Conservation (phyloP, 2,888 invertebrate genomes). For the Andrena bicolor region DNA sequence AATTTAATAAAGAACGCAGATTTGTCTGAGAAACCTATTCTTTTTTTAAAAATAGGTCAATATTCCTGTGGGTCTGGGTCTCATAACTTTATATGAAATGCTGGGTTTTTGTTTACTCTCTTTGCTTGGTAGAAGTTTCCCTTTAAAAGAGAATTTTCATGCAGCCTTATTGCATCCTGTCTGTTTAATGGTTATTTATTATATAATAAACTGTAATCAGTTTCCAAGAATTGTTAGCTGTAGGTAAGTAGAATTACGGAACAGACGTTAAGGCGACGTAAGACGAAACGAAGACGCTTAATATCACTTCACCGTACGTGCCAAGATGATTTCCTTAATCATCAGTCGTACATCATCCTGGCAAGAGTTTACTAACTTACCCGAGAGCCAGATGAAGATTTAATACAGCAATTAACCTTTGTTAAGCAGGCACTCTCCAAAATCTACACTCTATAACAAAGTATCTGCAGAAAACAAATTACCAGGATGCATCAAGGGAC, state of each 20-base stretch:
- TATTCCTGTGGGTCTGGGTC: too few species aligned
- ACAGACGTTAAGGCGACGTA: slow-evolving; percentile 1
- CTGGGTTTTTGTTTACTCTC: too few species aligned
- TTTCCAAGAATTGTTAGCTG: neutral
- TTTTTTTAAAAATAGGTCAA: too few species aligned
- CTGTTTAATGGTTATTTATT: neutral
- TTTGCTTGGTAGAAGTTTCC: neutral
- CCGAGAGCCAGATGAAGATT: slow-evolving; percentile 15
- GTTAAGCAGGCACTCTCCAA: slow-evolving; percentile 16
- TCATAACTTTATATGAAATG: too few species aligned
- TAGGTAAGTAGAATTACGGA: slow-evolving; percentile 7
- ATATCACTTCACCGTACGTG: slow-evolving; percentile 22
- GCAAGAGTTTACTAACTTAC: slow-evolving; percentile 30
- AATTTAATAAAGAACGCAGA: too few species aligned
- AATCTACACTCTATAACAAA: neutral
- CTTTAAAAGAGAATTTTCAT: neutral
- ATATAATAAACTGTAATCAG: neutral
- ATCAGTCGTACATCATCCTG: slow-evolving; percentile 16
- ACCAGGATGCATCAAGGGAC: too few species aligned
- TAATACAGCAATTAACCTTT: slow-evolving; percentile 31
- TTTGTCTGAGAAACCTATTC: too few species aligned
- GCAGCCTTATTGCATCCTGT: neutral
- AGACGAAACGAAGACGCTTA: slow-evolving; percentile 30
- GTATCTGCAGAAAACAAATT: neutral
- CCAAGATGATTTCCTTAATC: slow-evolving; percentile 42